Conservation (phyloP, 2,888 invertebrate species). For the Chydorus sphaericus region DNA sequence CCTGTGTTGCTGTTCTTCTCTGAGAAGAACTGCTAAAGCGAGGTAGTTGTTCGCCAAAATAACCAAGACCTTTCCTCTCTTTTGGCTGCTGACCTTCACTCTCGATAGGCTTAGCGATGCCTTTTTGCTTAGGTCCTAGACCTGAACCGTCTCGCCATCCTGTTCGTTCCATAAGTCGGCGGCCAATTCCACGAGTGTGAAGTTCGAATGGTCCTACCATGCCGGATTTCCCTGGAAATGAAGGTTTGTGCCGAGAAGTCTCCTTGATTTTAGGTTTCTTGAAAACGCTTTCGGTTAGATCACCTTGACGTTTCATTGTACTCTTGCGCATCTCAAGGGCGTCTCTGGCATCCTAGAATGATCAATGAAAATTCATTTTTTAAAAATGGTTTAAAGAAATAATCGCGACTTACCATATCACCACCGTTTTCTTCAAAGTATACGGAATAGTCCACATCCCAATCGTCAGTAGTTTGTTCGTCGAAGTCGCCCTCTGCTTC, state of each 20-base stretch:
- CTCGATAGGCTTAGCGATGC: slow-evolving; percentile 13
- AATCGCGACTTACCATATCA: slow-evolving; percentile 7
- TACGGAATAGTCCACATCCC: slow-evolving; percentile 39
- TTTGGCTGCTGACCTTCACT: slow-evolving; percentile 12
- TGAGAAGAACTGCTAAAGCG: too few relatives aligned
- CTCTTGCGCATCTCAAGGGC: slow-evolving; percentile 3
- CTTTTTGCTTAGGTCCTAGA: slow-evolving; percentile 26
- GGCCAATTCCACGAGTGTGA: slow-evolving; percentile 34
- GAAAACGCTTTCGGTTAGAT: slow-evolving; percentile 11
- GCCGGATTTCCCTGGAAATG: neutral
- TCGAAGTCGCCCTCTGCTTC: slow-evolving; percentile 36
- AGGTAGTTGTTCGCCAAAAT: neutral
- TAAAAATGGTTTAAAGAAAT: neutral
- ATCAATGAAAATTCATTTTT: neutral
- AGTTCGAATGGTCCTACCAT: slow-evolving; percentile 23
- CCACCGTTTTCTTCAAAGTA: slow-evolving; percentile 31
- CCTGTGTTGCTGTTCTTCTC: neutral
- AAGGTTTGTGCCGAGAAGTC: neutral
- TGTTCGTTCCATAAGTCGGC: slow-evolving; percentile 31
- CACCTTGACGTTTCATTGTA: neutral
- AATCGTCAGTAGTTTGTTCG: slow-evolving; percentile 39
- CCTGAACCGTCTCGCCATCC: slow-evolving; percentile 38
- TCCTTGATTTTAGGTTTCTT: slow-evolving; percentile 12
- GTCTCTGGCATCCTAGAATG: slow-evolving; percentile 8
- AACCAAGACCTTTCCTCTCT: slow-evolving; percentile 13